A percentile compares a stretch with the other conserved stretches of the same genome.
These are phyloP conservation scores for Orius laevigatus DNA, from an alignment of 1,140 invertebrate species.

Conservation along the genomic window DNA sequence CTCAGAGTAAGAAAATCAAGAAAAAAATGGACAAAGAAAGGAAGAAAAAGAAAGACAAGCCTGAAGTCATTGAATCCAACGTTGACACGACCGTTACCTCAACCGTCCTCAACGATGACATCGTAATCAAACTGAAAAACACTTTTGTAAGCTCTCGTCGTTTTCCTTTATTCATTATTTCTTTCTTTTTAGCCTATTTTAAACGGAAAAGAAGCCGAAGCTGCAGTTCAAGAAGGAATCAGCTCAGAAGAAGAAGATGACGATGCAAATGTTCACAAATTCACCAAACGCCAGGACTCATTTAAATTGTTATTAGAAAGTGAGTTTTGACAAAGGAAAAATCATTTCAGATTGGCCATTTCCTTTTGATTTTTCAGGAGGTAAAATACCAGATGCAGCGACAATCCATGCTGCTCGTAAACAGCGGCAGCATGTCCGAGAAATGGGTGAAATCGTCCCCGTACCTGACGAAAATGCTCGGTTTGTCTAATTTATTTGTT, in stretches of 20 bases:
- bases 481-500: neutral
- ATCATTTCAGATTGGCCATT: too few relatives aligned
- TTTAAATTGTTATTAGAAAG: conserved; percentile 56
- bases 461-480: conserved; percentile 42
- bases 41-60: conserved; percentile 44
- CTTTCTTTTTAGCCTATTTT: conserved; percentile 34
- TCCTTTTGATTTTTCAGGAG: conserved; percentile 41
- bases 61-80: neutral
- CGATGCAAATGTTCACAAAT: conserved; percentile 32
- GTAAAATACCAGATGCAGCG: conserved; percentile 87
- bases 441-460: conserved; percentile 65
- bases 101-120: conserved; percentile 17
- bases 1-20: conserved; percentile 76
- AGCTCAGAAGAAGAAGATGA: conserved; percentile 41
- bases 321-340: too few relatives aligned
- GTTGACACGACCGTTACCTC: conserved; percentile 12
- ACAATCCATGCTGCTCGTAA: conserved; percentile 91
- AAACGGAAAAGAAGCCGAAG: conserved; percentile 60
- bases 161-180: neutral
- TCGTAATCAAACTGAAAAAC: conserved; percentile 21
- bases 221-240: conserved; percentile 56
- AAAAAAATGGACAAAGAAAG: conserved; percentile 63
- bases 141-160: conserved; percentile 19
- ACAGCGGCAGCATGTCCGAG: conserved; percentile 69
- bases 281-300: conserved; percentile 42